phyloP scores from a whole-genome alignment of 1,140 invertebrate species.

The Amphibalanus amphitrite region DNA sequence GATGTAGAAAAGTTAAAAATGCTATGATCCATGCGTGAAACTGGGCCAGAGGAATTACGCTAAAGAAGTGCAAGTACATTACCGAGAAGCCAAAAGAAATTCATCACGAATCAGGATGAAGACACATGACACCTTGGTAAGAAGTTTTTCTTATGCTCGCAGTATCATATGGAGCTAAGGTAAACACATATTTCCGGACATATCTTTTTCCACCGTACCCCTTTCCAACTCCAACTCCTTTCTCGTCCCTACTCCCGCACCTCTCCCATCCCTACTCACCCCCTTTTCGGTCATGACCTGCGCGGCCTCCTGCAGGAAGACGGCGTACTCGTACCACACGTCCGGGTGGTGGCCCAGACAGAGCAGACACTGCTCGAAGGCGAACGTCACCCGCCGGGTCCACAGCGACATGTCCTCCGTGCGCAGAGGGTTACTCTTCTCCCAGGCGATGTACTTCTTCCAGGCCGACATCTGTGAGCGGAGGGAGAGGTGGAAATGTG shows the following conservation, averaged over 20 bases:
- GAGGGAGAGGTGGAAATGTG: neutral
- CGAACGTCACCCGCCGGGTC: slow-evolving; percentile 91
- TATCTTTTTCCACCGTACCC: no score
- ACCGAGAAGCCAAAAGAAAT: no score
- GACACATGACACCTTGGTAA: no score
- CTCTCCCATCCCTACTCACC: slow-evolving; percentile 29
- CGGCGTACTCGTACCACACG: slow-evolving; percentile 96
- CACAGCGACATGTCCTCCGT: slow-evolving; percentile 88
- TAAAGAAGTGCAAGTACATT: no score
- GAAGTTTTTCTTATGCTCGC: no score
- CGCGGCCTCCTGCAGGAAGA: slow-evolving; percentile 84
- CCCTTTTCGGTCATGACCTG: slow-evolving; percentile 87
- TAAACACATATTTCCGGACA: no score
- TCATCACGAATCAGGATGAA: no score
- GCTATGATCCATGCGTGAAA: no score
- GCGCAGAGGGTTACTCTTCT: slow-evolving; percentile 85
- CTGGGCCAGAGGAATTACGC: no score
- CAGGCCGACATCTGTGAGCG: slow-evolving; percentile 81
- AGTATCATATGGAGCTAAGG: no score
- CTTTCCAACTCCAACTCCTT: no score
- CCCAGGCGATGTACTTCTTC: slow-evolving; percentile 98
- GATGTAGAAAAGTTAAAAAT: no score
- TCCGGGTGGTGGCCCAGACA: slow-evolving; percentile 95
- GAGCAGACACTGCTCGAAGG: slow-evolving; percentile 91
- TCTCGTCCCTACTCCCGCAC: neutral